Base-by-base conservation (phyloP, 1,140 invertebrate species). In the Pantala flavescens region DNA sequence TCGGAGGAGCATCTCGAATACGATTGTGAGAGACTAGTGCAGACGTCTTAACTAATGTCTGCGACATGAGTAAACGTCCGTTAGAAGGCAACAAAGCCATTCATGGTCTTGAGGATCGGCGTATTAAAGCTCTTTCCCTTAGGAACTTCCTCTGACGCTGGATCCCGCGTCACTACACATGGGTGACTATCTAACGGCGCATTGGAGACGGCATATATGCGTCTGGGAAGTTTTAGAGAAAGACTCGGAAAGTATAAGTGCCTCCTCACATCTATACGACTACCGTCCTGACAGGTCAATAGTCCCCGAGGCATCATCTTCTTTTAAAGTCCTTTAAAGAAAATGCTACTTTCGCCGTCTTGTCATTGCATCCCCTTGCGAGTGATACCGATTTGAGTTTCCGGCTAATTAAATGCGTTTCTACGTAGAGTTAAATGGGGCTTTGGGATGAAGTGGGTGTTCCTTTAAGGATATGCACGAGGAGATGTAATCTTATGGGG, bases 31-130 rank as follows among this genome's bases (percentile, higher is more conserved):
- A 36, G 28, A 36, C 28, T 36, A 5, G 3, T 36, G 28, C 3
- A 9, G 3, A 36, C 28, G 28, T 36, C 28, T 36, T 36, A 36
- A 36, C 28, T 36, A 36, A 63, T 63, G n/a, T 3, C 49, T 19
- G 49, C 16, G 12, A 21, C 49, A 63, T 63, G 49, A 63, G 49
- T 63, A 63, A 63, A 16, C 12, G 49, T 21, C 49, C 49, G 12
- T 63, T 63, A 63, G 49, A 63, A 63, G 49, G 49, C 49, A 63
- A 63, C 16, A 21, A 63, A 63, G n/a, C 49, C n/a, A 63, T 63
- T 63, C 49, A 63, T 63, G 49, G 49, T 12, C n/a, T 63, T 16
- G 49, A 7, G 12, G 49, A 21, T 21, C 16, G 49, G 3, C 3
- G 49, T 3, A 63, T 19, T 21, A 16, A 21, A 14, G 49, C 49